Base-by-base conservation (phyloP, 2,797 vertebrate genomes). In the Fundulus diaphanus region DNA sequence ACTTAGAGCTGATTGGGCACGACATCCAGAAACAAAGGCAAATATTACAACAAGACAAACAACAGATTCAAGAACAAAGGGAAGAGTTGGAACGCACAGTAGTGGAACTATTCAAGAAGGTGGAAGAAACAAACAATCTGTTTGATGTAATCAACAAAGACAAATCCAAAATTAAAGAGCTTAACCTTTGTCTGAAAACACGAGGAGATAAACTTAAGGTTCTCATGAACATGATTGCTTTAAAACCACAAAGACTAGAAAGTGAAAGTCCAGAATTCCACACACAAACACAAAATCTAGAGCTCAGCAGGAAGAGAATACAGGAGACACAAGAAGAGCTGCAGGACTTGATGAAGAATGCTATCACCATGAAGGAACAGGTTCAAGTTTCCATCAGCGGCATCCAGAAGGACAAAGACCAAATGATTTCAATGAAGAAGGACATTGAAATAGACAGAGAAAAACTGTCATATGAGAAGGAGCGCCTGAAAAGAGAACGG, bases 241-340 rank as follows among this genome's bases (percentile, higher is more conserved):
- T 57, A 5, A 70, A 74, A 35, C 46, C 67, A 35, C 6, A 52
- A 66, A 68, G 83, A 44, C 54, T 35, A 35, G 37, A 42, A 27
- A 3, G 44, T 0, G 72, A 79, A 5, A n/a, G 67, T 0, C 13
- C 37, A 3, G 44, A 71, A 4, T 2, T 70, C 0, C 40, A 12
- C 24, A 42, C 9, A 61, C n/a, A 68, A 57, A 46, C 0, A 37
- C 5, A 68, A 42, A 20, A 78, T 20, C 63, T 82, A 0, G 2
- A 72, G 27, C 29, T 0, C 31, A 40, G 7, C 5, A n/a, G 15
- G 12, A 27, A 22, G 0, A 51, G 2, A 6, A 1, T 63, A 1
- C 1, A 29, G 1, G 16, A 5, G 44, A 72, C 78, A 44, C 73
- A 31, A 71, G 29, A 80, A 54, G 16, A 68, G 57, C 3, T 85